Base-by-base conservation (phyloP, 2,888 invertebrate genomes). In the Lottia scabra region DNA sequence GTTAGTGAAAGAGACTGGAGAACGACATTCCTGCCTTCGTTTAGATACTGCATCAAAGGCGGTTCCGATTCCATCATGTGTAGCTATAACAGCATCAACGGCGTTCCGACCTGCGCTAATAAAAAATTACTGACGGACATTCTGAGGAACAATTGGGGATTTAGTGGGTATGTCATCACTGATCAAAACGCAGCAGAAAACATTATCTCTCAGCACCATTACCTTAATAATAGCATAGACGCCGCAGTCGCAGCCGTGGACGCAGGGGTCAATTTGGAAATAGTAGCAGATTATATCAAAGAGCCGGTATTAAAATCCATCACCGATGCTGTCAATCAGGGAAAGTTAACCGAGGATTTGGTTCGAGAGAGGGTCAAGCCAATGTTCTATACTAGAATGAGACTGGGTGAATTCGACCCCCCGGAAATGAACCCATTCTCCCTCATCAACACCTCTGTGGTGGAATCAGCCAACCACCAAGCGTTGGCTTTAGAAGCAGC, bases 41-140 rank as follows among this genome's bases (percentile, higher is more conserved):
- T 88, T 69, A 79, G 80, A 66, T 73, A 76, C 67, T 88, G 87
- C 78, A 84, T 87, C 3, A 76, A 84, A 27, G 87, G 86, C 2
- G 87, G 88, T 1, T 81, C 86, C 0, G 84, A 81, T 76, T 85
- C 85, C 63, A 69, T 88, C 16, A 88, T 89, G 88, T 88, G 88
- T 78, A 88, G 88, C 72, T 88, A 87, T 72, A 88, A 87, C 81
- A 85, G 85, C 64, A 72, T 87, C 8, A 85, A 86, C 76, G 87
- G 87, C 23, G 73, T 87, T 1, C 87, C 87, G 30, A 81, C 87
- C 0, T 87, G 87, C 80, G 85, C 83, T 30, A 84, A 86, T 73
- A 77, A 78, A 43, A 66, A 74, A 26, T 77, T 87, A 1, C 69
- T 87, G 46, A 85, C 84, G 10, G 81, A 84, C 19, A 81, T 86